Base-by-base conservation (phyloP, 2,888 invertebrate species). In the Temnothorax ravouxi region DNA sequence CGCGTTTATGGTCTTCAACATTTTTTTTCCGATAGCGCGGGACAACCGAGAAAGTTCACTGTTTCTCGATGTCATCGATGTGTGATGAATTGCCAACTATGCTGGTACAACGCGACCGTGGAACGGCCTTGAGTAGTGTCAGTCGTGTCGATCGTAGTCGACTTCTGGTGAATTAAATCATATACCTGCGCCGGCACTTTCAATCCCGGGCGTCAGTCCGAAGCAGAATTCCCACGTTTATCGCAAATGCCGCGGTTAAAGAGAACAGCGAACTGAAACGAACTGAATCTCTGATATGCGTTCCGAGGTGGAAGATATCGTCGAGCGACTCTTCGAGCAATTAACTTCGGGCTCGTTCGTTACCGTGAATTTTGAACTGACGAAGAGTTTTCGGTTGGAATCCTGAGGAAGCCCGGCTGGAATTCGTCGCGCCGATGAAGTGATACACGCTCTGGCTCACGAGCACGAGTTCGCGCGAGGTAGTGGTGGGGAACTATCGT, bases 401-500 rank as follows among this genome's bases (percentile, higher is more conserved):
- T 71, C 59, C 44, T 25, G 71, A 66, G 80, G 69, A 85, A 84
- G 77, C 79, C 74, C 66, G 61, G 44, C 66, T 62, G 82, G 81
- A 88, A 69, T 76, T 61, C 54, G 11, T 9, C 74, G 66, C 56
- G 66, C 56, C 61, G 64, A 54, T 66, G 52, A 82, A 62, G 64
- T 62, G 54, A 21, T 62, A 47, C 69, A 47, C 69, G 44, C n/a
- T 18, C 2, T 29, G 29, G 76, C 76, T 54, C 74, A 59, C 76
- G 82, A 59, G 56, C 62, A 29, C 29, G 34, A 34, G 34, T 34
- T 56, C 44, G 64, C 38, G 44, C 25, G 18, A 52, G 81, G 52
- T 77, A 80, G 79, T 84, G 82, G 79, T 84, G 87, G 72, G 88
- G 85, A 71, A 47, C 87, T 87, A 88, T 88, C 86, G 88, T 41